Conservation (phyloP, 2,797 vertebrate genomes). For the Fundulus diaphanus region DNA sequence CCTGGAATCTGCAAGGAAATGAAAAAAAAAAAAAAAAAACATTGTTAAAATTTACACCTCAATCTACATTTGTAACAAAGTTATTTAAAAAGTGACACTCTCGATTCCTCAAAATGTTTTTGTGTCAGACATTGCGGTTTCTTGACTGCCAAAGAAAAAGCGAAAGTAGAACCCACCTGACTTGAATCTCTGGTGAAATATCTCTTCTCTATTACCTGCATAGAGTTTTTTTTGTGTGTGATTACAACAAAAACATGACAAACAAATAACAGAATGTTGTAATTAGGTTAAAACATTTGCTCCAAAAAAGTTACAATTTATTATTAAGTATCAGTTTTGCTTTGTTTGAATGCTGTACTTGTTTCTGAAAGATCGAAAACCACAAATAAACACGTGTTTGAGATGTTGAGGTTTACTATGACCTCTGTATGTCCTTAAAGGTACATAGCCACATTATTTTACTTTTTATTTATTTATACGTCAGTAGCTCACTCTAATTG, state of each 20-base stretch:
- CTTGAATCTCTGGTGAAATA: slow-evolving; percentile 90
- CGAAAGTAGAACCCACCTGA: slow-evolving; percentile 81
- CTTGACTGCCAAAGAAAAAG: not conserved
- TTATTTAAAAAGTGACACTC: not conserved
- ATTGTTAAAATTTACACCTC: not conserved
- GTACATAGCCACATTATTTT: too few species aligned
- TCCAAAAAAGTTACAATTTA: not conserved
- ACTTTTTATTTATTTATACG: too few species aligned
- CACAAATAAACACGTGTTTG: not conserved
- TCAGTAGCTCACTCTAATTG: too few species aligned
- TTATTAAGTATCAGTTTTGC: not conserved
- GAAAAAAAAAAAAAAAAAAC: slow-evolving; percentile 2
- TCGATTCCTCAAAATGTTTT: not conserved
- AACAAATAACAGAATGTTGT: not conserved
- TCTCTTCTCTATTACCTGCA: slow-evolving; percentile 96
- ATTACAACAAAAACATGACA: not conserved
- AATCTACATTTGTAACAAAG: rapidly evolving
- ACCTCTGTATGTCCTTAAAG: not conserved
- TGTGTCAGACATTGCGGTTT: not conserved
- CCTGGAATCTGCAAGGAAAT: slow-evolving; percentile 82
- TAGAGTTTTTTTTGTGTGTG: slow-evolving; percentile 6
- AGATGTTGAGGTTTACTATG: not conserved
- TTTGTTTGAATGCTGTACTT: not conserved
- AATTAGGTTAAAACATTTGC: not conserved
- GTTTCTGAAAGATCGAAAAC: not conserved